These are phyloP conservation scores for Ornithoptera priamus DNA, from an alignment of 2,888 invertebrate genomes.

Conservation along the genomic window DNA sequence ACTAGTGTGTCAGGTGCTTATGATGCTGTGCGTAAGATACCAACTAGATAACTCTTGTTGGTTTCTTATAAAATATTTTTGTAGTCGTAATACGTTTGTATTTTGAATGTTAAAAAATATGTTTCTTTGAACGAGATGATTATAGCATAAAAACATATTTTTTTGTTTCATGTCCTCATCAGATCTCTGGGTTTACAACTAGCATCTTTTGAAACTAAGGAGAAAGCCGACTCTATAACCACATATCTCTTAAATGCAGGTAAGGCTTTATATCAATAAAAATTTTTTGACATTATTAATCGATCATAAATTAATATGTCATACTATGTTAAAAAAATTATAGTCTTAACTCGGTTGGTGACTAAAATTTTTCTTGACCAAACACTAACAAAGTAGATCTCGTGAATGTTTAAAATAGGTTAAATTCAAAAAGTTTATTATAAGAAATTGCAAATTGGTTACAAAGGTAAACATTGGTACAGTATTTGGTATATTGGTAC, in stretches of 20 bases:
- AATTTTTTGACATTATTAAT: not conserved
- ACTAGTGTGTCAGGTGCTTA: constrained; percentile 1
- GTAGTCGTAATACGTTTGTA: not conserved
- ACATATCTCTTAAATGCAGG: constrained; percentile 91
- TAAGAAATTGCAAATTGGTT: too few species aligned
- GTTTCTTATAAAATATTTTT: not conserved
- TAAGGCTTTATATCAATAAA: constrained; percentile 40
- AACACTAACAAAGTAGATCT: not conserved
- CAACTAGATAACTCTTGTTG: not conserved
- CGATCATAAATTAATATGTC: too few species aligned
- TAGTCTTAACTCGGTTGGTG: not conserved
- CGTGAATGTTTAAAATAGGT: too few species aligned
- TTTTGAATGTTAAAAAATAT: not conserved
- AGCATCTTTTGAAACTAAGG: constrained; percentile 91
- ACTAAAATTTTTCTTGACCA: too few species aligned
- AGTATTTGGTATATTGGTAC: too few species aligned
- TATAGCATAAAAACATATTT: not conserved
- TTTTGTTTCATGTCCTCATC: constrained; percentile 41
- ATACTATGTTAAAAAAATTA: too few species aligned
- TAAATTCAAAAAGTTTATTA: too few species aligned
- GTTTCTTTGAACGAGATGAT: not conserved
- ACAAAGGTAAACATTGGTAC: too few species aligned
- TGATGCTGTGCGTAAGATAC: not conserved
- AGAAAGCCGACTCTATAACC: constrained; percentile 91
- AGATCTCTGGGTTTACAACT: constrained; percentile 90